Percentiles rank a stretch among this genome's conserved stretches.
Conservation (phyloP, 2,888 invertebrate species). For the Drosophila neoperkinsi region DNA sequence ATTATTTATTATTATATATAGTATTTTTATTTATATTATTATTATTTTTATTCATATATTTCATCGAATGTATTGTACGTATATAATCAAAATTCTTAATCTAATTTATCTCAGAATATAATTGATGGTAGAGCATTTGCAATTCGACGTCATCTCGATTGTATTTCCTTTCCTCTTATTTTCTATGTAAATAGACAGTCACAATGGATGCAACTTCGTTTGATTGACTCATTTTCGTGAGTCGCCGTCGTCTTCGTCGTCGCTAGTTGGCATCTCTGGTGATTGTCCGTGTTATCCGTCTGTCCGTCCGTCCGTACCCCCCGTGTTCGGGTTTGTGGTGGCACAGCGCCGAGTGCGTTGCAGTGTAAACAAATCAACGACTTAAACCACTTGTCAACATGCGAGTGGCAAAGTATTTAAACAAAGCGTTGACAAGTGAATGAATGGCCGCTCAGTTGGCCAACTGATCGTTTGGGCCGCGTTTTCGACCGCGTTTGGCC, state of each 20-base stretch:
- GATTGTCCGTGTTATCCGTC: neutral
- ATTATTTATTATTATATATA: neutral
- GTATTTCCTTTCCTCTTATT: conserved; percentile 12
- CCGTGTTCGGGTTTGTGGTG: conserved; percentile 14
- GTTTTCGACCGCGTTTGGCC: conserved; percentile 33
- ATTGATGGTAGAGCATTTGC: conserved; percentile 15
- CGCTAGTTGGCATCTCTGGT: conserved; percentile 17
- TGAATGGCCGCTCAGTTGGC: conserved; percentile 62
- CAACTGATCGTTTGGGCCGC: conserved; percentile 36
- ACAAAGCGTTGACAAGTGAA: conserved; percentile 79
- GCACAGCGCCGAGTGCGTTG: conserved; percentile 54
- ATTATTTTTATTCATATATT: neutral
- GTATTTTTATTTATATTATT: neutral
- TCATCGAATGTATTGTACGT: neutral
- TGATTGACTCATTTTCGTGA: conserved; percentile 80
- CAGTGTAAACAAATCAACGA: conserved; percentile 79
- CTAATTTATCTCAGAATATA: neutral
- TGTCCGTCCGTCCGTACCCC: conserved; percentile 1
- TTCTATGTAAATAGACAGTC: conserved; percentile 63
- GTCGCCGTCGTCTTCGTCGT: conserved; percentile 36
- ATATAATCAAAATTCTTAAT: too few species aligned
- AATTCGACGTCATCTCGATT: neutral
- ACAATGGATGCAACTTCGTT: conserved; percentile 63
- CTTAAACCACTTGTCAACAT: conserved; percentile 81
- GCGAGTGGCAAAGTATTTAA: conserved; percentile 80